phyloP scores from a whole-genome alignment of 1,140 invertebrate genomes.

The Drosophila ohnishii region DNA sequence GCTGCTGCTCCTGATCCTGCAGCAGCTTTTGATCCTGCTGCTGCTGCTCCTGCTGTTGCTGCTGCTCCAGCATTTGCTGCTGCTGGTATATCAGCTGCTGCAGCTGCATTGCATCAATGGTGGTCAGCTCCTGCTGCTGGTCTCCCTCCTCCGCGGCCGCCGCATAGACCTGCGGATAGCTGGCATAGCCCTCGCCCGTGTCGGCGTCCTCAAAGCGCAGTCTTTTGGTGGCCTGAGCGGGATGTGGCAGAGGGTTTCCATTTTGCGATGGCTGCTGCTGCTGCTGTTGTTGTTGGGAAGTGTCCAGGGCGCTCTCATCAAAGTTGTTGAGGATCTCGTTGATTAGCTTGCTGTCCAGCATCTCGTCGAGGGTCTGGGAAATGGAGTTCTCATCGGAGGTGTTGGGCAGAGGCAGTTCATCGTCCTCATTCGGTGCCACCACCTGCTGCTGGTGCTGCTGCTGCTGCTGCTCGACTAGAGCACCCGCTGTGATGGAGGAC shows the following conservation, averaged over 20 bases:
- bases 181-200: conserved; percentile 43
- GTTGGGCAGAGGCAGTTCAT: conserved; percentile 65
- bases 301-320: conserved; percentile 74
- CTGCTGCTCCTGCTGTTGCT: conserved; percentile 59
- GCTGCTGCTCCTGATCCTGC: conserved; percentile 49
- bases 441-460: conserved; percentile 13
- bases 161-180: conserved; percentile 59
- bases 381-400: conserved; percentile 78
- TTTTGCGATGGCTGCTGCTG: conserved; percentile 37
- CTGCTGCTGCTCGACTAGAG: conserved; percentile 8
- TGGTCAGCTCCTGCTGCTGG: conserved; percentile 56
- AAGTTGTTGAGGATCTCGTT: conserved; percentile 78
- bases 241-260: conserved; percentile 24
- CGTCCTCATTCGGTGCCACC: conserved; percentile 53
- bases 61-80: conserved; percentile 67
- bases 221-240: conserved; percentile 56
- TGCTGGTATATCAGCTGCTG: conserved; percentile 75
- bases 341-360: conserved; percentile 79
- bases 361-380: conserved; percentile 72
- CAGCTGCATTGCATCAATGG: conserved; percentile 74
- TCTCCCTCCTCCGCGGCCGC: conserved; percentile 33
- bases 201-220: conserved; percentile 71
- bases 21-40: conserved; percentile 48
- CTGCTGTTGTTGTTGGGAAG: conserved; percentile 53
- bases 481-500: conserved; percentile 70